Evolutionary conservation across 2,797 vertebrate genomes (phyloP), one percentile per base, ranked within the genome.

Genomic region (Ibycter americanus): DNA sequence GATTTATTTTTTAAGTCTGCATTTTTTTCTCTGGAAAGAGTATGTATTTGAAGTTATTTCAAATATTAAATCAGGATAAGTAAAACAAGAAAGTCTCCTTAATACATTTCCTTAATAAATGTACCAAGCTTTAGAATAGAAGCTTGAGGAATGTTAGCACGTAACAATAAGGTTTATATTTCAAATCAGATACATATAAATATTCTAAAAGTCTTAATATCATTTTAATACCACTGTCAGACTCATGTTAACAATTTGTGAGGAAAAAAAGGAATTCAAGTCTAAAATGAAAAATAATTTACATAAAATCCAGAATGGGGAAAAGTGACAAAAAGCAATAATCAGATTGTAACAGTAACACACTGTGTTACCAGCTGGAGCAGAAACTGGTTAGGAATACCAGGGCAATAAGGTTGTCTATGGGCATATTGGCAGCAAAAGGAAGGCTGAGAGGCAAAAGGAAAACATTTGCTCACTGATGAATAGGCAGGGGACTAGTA

Each of bases 1-100:
- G 23, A 88, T 59, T 90, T 86, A 80, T 59, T 95, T 93, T 87
- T 87, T 77, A 92, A 96, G 71, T 59, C 2, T 23, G 44, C 10
- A 31, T 46, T 76, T 94, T 83, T 83, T 66, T 29, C 52, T 91
- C 54, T 68, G 51, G 15, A 88, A 93, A 84, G 51, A 88, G 86
- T 79, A 91, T 5, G n/a, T 65, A 92, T 54, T 81, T 81, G 59
- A 93, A 93, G 46, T 49, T 0, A 91, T 89, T 91, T 93, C 32
- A 95, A 91, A 88, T 51, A 61, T 59, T 94, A 83, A 90, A 91
- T n/a, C 38, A 71, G 93, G 44, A 59, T 86, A 95, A 94, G 56
- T 42, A 85, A 89, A 74, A 73, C 67, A 89, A 87, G 52, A 65
- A 91, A 88, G 52, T 66, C 76, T 90, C 38, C 62, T 79, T 93